A percentile compares a stretch with the other conserved stretches of the same genome.
Evolutionary conservation across 1,140 invertebrate species (phyloP).

Genomic region (Papilio xuthus): DNA sequence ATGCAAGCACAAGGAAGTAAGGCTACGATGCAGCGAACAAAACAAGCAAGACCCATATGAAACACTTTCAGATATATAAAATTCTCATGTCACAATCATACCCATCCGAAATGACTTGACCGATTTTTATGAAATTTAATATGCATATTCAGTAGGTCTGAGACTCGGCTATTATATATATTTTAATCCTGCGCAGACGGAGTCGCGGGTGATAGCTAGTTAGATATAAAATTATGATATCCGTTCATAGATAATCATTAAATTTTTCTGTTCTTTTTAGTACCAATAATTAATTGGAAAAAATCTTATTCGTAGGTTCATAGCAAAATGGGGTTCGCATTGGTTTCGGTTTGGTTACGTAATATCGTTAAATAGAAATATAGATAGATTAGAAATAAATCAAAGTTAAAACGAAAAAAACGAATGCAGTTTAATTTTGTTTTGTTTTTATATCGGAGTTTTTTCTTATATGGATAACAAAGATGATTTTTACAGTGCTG

Average conservation of each 20-base stretch:
- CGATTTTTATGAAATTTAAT: too few relatives aligned
- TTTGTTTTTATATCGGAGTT: not conserved
- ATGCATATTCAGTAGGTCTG: too few relatives aligned
- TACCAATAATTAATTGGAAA: too few relatives aligned
- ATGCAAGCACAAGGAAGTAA: not conserved
- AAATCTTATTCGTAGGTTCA: too few relatives aligned
- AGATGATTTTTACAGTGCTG: constrained; percentile 7
- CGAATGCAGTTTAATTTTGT: constrained; percentile 16
- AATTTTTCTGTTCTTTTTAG: too few relatives aligned
- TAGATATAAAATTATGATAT: not conserved
- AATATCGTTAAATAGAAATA: not conserved
- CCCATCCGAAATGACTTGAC: too few relatives aligned
- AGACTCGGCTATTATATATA: too few relatives aligned
- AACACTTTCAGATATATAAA: not conserved
- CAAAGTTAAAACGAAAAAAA: constrained; percentile 8
- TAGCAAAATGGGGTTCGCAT: not conserved
- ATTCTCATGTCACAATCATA: too few relatives aligned
- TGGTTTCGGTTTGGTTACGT: not conserved
- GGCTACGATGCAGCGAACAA: not conserved
- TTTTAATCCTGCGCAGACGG: too few relatives aligned
- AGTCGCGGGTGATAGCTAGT: too few relatives aligned
- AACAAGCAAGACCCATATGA: not conserved
- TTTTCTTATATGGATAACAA: not conserved
- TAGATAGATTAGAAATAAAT: not conserved
- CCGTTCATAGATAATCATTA: not conserved